Evolutionary conservation across 2,113 vertebrate species (phyloP).

Genomic region (Urocitellus parryii): DNA sequence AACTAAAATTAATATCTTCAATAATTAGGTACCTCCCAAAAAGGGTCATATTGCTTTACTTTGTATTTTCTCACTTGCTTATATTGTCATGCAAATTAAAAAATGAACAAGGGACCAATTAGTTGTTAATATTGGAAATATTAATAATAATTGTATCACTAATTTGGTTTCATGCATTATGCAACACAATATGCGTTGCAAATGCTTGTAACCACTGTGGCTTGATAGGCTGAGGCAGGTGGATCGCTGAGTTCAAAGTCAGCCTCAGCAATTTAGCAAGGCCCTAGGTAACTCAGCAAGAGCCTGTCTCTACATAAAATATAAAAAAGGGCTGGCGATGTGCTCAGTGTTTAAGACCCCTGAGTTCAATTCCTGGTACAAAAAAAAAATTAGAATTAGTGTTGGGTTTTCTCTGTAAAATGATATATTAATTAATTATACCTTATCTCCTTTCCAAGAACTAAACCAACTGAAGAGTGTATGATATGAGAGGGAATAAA

Average conservation of each 20-base stretch:
- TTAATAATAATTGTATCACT: not conserved
- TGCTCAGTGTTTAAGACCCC: no score
- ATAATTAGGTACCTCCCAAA: not conserved
- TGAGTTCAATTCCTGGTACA: no score
- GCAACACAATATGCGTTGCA: not conserved
- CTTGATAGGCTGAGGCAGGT: no score
- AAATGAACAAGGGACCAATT: not conserved
- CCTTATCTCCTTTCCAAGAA: not conserved
- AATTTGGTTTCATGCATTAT: not conserved
- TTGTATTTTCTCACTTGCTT: not conserved
- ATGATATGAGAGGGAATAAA: not conserved
- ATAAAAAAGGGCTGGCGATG: no score
- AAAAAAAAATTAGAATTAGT: not conserved
- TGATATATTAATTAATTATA: not conserved
- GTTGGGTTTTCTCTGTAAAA: not conserved
- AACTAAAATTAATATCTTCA: constrained; percentile 6
- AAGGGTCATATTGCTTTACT: not conserved
- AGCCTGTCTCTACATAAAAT: no score
- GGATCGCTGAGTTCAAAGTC: no score
- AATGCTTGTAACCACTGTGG: no score
- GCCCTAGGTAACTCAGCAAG: no score
- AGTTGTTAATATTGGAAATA: not conserved
- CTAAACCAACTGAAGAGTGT: not conserved
- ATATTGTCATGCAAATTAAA: not conserved
- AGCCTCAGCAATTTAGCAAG: no score